Conservation (phyloP, 2,888 invertebrate species). For the Hoplodrina ambigua region DNA sequence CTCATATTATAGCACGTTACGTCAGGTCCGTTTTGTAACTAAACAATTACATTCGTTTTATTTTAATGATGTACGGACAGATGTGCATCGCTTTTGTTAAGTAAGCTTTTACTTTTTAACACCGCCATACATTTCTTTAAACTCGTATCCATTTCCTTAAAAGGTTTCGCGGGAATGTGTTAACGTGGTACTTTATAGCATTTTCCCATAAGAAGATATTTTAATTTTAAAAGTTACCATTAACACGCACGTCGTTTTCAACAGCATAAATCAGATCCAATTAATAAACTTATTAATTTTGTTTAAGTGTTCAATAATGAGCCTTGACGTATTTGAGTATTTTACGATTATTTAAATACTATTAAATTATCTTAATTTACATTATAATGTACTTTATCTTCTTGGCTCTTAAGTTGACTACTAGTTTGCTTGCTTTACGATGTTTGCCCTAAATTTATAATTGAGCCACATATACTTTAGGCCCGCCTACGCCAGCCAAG, state of each 20-base stretch:
- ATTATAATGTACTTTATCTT: background rate
- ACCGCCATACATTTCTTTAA: slow-evolving; percentile 38
- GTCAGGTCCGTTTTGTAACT: slow-evolving; percentile 30
- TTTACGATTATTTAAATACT: slow-evolving; percentile 1
- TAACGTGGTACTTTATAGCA: slow-evolving; percentile 46
- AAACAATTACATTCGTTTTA: slow-evolving; percentile 42
- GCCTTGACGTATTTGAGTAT: background rate
- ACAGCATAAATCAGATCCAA: slow-evolving; percentile 25
- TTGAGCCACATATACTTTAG: background rate
- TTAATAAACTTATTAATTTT: slow-evolving; percentile 22
- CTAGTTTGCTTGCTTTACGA: background rate
- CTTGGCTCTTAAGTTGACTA: background rate
- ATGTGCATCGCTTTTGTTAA: slow-evolving; percentile 33
- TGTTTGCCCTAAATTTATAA: background rate
- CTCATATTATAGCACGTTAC: slow-evolving; percentile 35
- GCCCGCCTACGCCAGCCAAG: background rate
- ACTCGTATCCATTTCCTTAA: slow-evolving; percentile 36
- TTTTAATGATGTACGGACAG: slow-evolving; percentile 37
- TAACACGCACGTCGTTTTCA: slow-evolving; percentile 30
- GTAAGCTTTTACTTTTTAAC: slow-evolving; percentile 39
- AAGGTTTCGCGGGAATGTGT: slow-evolving; percentile 24
- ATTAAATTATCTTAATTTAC: background rate
- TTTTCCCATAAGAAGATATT: slow-evolving; percentile 27
- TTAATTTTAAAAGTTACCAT: slow-evolving; percentile 30
- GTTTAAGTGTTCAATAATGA: slow-evolving; percentile 6